A percentile compares a stretch with the other conserved stretches of the same genome.
Conservation (phyloP, 2,113 vertebrate genomes). For the Saccopteryx leptura region DNA sequence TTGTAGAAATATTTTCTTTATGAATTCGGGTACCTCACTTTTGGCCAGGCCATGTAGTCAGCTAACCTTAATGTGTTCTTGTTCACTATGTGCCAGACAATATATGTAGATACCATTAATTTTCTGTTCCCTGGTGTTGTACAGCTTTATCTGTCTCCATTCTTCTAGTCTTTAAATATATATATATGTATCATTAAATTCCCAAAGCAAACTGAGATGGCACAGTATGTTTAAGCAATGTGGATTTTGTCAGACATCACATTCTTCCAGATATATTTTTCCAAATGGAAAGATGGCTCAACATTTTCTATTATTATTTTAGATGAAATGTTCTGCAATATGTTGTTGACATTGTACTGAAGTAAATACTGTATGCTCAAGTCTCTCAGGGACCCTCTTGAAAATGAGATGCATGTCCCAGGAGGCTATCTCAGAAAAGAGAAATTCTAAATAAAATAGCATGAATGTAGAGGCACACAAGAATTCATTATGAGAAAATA, state of each 20-base stretch:
- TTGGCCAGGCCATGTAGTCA: background rate
- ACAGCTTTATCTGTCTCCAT: conserved; percentile 14
- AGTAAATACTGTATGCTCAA: conserved; percentile 85
- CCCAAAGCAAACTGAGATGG: conserved; percentile 58
- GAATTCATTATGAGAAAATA: conserved; percentile 77
- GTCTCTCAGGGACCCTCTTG: conserved; percentile 80
- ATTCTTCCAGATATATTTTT: conserved; percentile 81
- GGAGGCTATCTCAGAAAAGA: conserved; percentile 79
- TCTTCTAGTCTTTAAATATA: conserved; percentile 36
- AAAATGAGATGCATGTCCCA: conserved; percentile 81
- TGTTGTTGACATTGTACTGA: conserved; percentile 83
- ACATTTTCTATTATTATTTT: conserved; percentile 86
- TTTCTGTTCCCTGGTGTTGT: background rate
- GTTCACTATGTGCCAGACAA: background rate
- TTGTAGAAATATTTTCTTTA: conserved; percentile 46
- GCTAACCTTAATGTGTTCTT: background rate
- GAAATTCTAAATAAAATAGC: conserved; percentile 81
- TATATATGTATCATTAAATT: conserved; percentile 55
- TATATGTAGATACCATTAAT: background rate
- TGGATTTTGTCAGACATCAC: conserved; percentile 75
- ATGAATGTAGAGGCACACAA: conserved; percentile 69
- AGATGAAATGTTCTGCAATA: conserved; percentile 84
- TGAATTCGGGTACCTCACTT: background rate
- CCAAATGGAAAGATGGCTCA: conserved; percentile 81
- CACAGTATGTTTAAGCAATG: conserved; percentile 80